Conservation (phyloP, 2,888 invertebrate species). For the Campoplex capitator region DNA sequence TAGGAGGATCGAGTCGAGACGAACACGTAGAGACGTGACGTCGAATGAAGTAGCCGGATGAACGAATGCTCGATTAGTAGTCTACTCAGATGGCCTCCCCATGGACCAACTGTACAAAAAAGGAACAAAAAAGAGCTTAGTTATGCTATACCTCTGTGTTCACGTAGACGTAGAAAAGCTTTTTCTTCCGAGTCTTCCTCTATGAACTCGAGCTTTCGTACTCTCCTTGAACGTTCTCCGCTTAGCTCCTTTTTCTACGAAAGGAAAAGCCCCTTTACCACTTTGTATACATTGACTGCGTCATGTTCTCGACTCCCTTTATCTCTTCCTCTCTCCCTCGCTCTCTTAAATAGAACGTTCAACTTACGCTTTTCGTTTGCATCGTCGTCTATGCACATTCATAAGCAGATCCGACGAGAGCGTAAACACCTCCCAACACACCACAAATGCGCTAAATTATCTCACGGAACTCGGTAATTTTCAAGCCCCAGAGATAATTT, state of each 20-base stretch:
- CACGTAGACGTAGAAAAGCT: constrained; percentile 11
- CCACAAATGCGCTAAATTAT: constrained; percentile 2
- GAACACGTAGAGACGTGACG: constrained; percentile 62
- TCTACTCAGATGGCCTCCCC: constrained; percentile 51
- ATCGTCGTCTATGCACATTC: constrained; percentile 2
- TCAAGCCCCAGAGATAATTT: too few species aligned
- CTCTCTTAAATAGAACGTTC: background rate
- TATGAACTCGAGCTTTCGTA: constrained; percentile 20
- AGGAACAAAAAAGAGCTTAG: constrained; percentile 6
- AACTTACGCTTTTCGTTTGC: constrained; percentile 5
- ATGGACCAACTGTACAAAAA: constrained; percentile 9
- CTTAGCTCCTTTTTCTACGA: constrained; percentile 22
- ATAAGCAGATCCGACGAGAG: background rate
- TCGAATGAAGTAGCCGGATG: constrained; percentile 66
- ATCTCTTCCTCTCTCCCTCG: constrained; percentile 1
- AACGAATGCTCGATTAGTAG: constrained; percentile 70
- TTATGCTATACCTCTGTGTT: constrained; percentile 15
- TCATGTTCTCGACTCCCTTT: constrained; percentile 6
- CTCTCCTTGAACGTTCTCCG: constrained; percentile 21
- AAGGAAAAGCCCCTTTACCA: constrained; percentile 15
- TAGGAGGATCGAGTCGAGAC: constrained; percentile 17
- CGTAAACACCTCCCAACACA: background rate
- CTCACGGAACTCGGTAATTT: background rate
- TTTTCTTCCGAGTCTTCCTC: constrained; percentile 23
- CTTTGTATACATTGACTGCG: constrained; percentile 12